Conservation (phyloP, 2,797 vertebrate genomes). For the Podarcis lilfordi region DNA sequence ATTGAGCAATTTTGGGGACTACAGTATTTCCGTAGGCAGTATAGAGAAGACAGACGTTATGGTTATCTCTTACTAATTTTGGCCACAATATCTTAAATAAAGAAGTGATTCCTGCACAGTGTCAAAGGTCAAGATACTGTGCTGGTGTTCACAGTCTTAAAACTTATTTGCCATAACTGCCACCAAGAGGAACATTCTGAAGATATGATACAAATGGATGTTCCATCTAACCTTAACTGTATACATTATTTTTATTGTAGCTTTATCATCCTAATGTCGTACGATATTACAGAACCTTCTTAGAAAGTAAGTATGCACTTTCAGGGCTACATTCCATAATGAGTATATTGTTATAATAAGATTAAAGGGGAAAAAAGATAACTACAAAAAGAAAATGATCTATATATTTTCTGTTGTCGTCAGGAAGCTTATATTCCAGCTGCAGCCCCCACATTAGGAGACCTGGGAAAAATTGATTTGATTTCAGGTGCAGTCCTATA, state of each 20-base stretch:
- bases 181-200: neutral
- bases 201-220: slow-evolving; percentile 18
- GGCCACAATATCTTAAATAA: neutral
- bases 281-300: slow-evolving; percentile 91
- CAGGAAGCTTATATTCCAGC: neutral
- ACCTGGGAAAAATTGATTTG: neutral
- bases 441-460: neutral
- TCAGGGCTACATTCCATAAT: neutral
- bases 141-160: neutral
- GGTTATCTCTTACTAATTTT: neutral
- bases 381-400: neutral
- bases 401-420: neutral
- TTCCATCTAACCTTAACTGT: slow-evolving; percentile 30
- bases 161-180: neutral
- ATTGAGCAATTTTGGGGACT: neutral
- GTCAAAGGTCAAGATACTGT: neutral
- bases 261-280: slow-evolving; percentile 92
- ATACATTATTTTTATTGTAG: slow-evolving; percentile 71
- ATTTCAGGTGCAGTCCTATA: neutral
- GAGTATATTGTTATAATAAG: neutral
- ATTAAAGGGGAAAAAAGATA: neutral
- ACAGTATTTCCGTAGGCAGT: neutral
- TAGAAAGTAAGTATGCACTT: slow-evolving; percentile 86
- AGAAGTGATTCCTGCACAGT: neutral
- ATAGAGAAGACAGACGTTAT: neutral